These are phyloP conservation scores for Crotalus horridus DNA, from an alignment of 2,113 vertebrate genomes.

Conservation along the genomic window DNA sequence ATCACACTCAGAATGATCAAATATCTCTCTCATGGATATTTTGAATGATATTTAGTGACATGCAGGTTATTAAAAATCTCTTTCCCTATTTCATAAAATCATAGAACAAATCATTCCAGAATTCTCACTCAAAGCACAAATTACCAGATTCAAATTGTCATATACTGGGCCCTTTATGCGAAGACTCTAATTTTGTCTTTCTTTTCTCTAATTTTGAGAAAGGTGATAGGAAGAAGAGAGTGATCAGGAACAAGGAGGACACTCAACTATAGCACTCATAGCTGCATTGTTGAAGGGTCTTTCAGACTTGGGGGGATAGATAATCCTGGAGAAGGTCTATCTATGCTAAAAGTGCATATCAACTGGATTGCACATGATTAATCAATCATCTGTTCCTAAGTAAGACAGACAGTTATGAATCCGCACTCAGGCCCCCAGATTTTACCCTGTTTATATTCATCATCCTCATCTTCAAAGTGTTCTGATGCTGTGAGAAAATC, in stretches of 20 bases:
- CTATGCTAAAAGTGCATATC: not conserved
- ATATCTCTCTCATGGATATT: not conserved
- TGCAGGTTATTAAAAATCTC: not conserved
- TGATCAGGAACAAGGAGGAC: not conserved
- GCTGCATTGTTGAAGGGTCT: not conserved
- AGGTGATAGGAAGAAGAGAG: not conserved
- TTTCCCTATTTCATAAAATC: constrained; percentile 6
- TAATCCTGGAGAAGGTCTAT: not conserved
- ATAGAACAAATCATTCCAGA: not conserved
- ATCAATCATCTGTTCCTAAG: not conserved
- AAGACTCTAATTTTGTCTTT: not conserved
- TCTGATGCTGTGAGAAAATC: constrained; percentile 95
- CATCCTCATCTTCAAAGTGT: constrained; percentile 89
- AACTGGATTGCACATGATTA: not conserved
- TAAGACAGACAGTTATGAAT: not conserved
- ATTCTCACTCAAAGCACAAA: not conserved
- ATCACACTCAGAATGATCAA: not conserved
- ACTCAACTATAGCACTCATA: not conserved
- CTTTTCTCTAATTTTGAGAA: not conserved
- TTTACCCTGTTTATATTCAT: constrained; percentile 82
- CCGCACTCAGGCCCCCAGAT: not conserved
- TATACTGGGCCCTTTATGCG: not conserved
- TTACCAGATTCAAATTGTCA: not conserved
- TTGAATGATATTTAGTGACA: constrained; percentile 6
- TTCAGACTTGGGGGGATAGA: not conserved